Base-by-base conservation (phyloP, 1,140 invertebrate species). In the Musca domestica region DNA sequence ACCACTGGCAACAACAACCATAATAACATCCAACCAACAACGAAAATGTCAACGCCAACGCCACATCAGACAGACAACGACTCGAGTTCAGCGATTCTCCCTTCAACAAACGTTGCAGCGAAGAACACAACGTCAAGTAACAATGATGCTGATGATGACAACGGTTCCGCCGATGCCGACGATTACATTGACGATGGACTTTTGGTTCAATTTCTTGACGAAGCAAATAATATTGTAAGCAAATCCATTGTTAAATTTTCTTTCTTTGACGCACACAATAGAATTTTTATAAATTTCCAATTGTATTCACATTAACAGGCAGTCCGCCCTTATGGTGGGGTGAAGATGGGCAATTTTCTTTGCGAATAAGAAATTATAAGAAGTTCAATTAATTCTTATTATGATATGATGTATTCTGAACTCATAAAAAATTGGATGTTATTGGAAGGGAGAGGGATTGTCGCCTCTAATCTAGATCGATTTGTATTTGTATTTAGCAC, bases 201-300 rank as follows among this genome's bases (percentile, higher is more conserved):
- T 22, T 73, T 82, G 23, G 74, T 81, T 15, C 73, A 75, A 54
- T 78, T 81, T 64, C 69, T 81, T 61, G 78, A 73, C 30, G 77
- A 77, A 72, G 74, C 69, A 41, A 78, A 74, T 70, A 71, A 74
- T 67, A 72, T 80, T 74, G 80, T 81, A 80, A 68, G 67, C 67
- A 61, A 52, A 66, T 54, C 27, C 27, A n/a, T 49, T 46, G 46
- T 49, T 65, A 49, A 23, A 48, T 65, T 65, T 30, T n/a, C n/a
- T n/a, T n/a, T n/a, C n/a, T n/a, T n/a, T 15, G 25, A 27, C 47
- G 27, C 64, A 64, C 48, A 66, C 34, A 41, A 48, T 51, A 47
- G 20, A 27, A n/a, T 30, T 30, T 30, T 30, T 30, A 3, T 30
- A 30, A 30, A 30, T 4, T 4, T 30, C 27, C 9, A 30, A n/a